These are phyloP conservation scores for Oreochromis niloticus DNA, from an alignment of 2,113 vertebrate genomes.

Conservation along the genomic window DNA sequence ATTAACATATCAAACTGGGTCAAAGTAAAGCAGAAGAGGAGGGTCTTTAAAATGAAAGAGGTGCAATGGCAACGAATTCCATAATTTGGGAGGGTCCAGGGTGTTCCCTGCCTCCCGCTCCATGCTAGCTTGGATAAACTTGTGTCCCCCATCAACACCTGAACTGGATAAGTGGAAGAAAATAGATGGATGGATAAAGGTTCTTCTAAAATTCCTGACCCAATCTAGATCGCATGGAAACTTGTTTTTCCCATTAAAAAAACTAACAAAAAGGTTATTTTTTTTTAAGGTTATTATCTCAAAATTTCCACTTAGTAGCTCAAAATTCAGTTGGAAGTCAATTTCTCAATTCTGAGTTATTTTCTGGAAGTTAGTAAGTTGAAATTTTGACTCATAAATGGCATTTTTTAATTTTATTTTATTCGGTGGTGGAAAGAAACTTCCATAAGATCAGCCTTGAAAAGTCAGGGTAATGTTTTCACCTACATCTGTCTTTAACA, in stretches of 20 bases:
- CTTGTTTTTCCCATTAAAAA: too few species aligned
- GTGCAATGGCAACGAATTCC: not conserved
- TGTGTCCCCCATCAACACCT: not conserved
- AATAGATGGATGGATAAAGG: not conserved
- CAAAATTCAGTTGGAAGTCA: not conserved
- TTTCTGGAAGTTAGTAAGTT: not conserved
- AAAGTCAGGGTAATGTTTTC: not conserved
- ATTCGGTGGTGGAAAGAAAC: accelerated
- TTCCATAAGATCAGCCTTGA: accelerated
- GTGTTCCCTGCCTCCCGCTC: accelerated
- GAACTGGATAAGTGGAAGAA: not conserved
- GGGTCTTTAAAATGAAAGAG: accelerated
- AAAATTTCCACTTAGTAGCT: accelerated
- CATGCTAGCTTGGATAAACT: too few species aligned
- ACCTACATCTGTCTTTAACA: not conserved
- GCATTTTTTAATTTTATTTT: not conserved
- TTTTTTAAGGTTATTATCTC: not conserved
- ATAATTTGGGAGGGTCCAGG: not conserved
- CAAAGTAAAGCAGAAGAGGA: not conserved
- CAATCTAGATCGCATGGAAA: not conserved
- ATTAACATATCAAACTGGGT: not conserved
- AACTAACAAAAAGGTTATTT: not conserved
- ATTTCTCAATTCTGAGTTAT: not conserved
- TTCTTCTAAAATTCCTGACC: accelerated
- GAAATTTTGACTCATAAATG: not conserved